phyloP scores from a whole-genome alignment of 2,797 vertebrate genomes.

The Vespertilio murinus region DNA sequence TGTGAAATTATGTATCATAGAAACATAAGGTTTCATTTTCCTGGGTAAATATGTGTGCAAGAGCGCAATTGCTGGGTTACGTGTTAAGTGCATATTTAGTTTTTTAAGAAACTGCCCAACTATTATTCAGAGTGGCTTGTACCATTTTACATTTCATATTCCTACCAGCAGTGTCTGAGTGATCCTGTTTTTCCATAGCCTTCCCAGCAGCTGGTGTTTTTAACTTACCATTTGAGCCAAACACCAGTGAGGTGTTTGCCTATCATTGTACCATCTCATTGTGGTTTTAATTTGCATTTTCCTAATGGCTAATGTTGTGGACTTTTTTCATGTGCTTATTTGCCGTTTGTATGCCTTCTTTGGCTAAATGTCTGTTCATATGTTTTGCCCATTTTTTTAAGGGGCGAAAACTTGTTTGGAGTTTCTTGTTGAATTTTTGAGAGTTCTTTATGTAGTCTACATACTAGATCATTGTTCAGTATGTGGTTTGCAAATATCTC shows the following conservation, averaged over 20 bases:
- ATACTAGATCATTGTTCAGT: neutral
- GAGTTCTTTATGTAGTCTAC: neutral
- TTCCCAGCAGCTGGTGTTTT: neutral
- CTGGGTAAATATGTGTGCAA: neutral
- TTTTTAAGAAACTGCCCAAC: neutral
- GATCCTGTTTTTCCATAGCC: neutral
- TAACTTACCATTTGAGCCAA: neutral
- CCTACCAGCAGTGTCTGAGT: neutral
- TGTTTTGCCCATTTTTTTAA: neutral
- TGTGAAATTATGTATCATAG: neutral
- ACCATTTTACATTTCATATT: neutral
- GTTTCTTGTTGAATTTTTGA: neutral
- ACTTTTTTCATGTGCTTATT: neutral
- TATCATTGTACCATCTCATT: neutral
- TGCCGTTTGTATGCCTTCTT: neutral
- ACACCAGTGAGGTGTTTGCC: too few species aligned
- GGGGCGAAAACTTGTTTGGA: neutral
- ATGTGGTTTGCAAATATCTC: neutral
- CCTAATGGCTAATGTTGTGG: neutral
- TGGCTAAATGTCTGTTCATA: neutral
- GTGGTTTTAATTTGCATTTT: neutral
- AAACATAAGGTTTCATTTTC: neutral
- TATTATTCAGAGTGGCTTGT: neutral
- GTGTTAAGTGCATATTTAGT: neutral
- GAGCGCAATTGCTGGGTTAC: neutral